Evolutionary conservation across 2,113 vertebrate species (phyloP).

Genomic region (Bungarus multicinctus): DNA sequence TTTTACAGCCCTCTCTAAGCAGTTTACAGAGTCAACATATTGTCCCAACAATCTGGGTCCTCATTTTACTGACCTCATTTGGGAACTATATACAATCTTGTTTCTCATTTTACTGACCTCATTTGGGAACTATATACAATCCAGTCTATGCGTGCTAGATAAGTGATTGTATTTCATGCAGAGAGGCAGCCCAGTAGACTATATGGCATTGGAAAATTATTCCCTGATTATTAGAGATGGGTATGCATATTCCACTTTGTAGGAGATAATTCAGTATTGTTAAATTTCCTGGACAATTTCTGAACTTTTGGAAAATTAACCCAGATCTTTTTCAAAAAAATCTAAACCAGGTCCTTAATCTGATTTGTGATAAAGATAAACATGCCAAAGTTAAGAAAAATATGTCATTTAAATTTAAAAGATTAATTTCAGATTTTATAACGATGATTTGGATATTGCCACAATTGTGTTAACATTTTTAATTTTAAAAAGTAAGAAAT

Average conservation of each 20-base stretch:
- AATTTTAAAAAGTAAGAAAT: not conserved
- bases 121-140: not conserved
- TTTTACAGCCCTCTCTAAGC: no score
- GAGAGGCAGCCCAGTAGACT: not conserved
- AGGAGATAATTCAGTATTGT: not conserved
- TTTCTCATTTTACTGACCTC: not conserved
- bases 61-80: not conserved
- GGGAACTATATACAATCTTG: not conserved
- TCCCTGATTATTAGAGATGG: not conserved
- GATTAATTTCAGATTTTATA: not conserved
- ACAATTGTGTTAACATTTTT: not conserved
- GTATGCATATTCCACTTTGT: not conserved
- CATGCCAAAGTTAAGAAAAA: conserved; percentile 14
- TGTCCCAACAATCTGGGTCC: no score
- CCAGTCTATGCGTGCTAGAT: not conserved
- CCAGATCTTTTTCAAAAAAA: not conserved
- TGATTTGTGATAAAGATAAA: not conserved
- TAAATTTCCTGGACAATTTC: not conserved
- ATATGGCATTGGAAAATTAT: not conserved
- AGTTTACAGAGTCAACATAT: no score
- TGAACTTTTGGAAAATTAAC: not conserved
- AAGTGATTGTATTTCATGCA: not conserved
- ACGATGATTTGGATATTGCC: conserved; percentile 11
- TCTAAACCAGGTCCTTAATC: not conserved
- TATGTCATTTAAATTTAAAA: accelerated